Conservation (phyloP, 2,113 vertebrate genomes). For the Prunella himalayana region DNA sequence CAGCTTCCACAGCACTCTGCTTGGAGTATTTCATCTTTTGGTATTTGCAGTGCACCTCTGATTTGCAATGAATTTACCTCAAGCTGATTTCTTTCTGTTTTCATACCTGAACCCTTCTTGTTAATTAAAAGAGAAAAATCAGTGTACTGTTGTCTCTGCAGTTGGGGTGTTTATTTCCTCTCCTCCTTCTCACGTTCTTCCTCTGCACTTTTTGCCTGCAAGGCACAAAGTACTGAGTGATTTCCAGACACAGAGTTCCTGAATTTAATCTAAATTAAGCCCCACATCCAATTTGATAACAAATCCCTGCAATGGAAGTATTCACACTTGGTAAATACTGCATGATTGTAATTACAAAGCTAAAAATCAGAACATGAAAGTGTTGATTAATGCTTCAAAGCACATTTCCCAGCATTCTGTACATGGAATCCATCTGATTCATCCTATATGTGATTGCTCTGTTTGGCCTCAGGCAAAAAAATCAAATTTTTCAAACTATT, state of each 20-base stretch:
- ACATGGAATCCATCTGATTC: not conserved
- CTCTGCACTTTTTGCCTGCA: not conserved
- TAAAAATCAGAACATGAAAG: not conserved
- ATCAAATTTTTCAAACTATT: not conserved
- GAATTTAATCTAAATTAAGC: slow-evolving; percentile 8
- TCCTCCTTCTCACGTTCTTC: not conserved
- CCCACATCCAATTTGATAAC: not conserved
- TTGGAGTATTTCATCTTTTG: not conserved
- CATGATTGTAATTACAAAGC: slow-evolving; percentile 20
- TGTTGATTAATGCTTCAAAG: not conserved
- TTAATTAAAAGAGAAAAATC: not conserved
- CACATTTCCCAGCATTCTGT: not conserved
- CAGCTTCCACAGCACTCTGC: not conserved
- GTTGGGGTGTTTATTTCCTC: not conserved
- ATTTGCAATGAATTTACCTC: not conserved
- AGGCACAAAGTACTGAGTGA: not conserved
- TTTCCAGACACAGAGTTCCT: not conserved
- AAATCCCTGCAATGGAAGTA: not conserved
- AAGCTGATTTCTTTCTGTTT: not conserved
- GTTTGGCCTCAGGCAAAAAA: not conserved
- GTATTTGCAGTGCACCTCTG: not conserved
- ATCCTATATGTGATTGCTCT: not conserved
- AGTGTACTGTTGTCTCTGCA: not conserved
- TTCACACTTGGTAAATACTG: not conserved
- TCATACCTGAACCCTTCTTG: not conserved